Evolutionary conservation across 1,140 invertebrate genomes (phyloP).

Genomic region (Leptonema lineaticorne): DNA sequence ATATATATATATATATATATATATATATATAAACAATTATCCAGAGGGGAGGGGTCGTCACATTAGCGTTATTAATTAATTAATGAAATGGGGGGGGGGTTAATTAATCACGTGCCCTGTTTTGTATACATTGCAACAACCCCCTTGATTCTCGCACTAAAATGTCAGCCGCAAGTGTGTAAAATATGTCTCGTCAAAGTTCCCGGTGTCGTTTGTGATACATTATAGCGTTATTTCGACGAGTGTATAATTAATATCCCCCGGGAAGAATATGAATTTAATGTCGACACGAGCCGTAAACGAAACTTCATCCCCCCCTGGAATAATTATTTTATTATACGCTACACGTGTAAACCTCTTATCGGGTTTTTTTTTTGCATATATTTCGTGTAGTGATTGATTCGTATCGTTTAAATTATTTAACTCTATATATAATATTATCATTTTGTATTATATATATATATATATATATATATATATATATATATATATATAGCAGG

Average conservation of each 20-base stretch:
- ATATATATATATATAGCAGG: too few species aligned
- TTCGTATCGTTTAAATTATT: too few species aligned
- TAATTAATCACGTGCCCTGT: neutral
- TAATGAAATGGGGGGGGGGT: neutral
- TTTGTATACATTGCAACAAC: neutral
- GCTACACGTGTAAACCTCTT: neutral
- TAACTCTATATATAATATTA: too few species aligned
- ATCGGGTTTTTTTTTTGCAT: too few species aligned
- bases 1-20: too few species aligned
- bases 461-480: too few species aligned
- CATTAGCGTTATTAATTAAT: too few species aligned
- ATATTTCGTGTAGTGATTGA: too few species aligned
- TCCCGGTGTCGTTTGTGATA: neutral
- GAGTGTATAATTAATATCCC: conserved; percentile 15
- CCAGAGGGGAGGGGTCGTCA: too few species aligned
- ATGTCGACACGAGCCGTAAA: neutral
- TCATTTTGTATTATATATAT: too few species aligned
- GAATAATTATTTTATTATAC: neutral
- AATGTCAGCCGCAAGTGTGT: neutral
- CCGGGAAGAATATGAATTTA: neutral
- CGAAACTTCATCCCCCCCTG: neutral
- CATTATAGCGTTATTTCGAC: conserved; percentile 13
- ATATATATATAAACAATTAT: too few species aligned
- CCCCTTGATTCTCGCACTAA: too few species aligned
- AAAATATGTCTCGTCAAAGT: conserved; percentile 1